phyloP scores from a whole-genome alignment of 92 coral and sea anemone genomes.

The Micromussa lordhowensis region DNA sequence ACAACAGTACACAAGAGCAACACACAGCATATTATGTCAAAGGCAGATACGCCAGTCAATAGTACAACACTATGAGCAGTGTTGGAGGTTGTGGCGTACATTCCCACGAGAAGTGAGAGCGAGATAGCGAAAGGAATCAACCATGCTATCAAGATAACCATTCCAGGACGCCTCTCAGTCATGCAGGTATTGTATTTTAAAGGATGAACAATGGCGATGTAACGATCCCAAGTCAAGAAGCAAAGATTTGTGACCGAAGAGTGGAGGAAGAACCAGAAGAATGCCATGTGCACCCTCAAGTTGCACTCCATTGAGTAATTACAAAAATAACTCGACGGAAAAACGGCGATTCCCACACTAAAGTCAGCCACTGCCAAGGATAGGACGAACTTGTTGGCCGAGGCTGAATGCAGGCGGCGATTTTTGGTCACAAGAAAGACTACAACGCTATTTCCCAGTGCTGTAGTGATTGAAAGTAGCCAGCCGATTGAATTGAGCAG shows the following conservation, averaged over 20 bases:
- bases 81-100: neutral
- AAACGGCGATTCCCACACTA: conserved; percentile 1
- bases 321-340: neutral
- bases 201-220: conserved; percentile 26
- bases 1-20: neutral
- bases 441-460: conserved; percentile 18
- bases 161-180: neutral
- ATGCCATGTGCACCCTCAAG: neutral
- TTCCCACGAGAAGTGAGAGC: neutral
- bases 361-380: conserved; percentile 42
- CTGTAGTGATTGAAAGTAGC: conserved; percentile 5
- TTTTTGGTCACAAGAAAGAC: neutral
- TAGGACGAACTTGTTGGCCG: conserved; percentile 21
- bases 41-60: neutral
- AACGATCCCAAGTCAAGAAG: conserved; percentile 22
- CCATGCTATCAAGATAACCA: conserved; percentile 18
- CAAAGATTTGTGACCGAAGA: conserved; percentile 34
- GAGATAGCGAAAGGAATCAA: neutral
- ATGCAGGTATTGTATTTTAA: conserved; percentile 1
- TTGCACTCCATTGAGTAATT: neutral
- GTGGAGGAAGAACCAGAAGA: conserved; percentile 30
- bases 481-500: neutral
- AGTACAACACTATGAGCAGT: neutral
- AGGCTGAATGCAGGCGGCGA: conserved; percentile 24
- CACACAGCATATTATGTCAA: neutral